Base-by-base conservation (phyloP, 2,113 vertebrate species). In the Bos indicus region DNA sequence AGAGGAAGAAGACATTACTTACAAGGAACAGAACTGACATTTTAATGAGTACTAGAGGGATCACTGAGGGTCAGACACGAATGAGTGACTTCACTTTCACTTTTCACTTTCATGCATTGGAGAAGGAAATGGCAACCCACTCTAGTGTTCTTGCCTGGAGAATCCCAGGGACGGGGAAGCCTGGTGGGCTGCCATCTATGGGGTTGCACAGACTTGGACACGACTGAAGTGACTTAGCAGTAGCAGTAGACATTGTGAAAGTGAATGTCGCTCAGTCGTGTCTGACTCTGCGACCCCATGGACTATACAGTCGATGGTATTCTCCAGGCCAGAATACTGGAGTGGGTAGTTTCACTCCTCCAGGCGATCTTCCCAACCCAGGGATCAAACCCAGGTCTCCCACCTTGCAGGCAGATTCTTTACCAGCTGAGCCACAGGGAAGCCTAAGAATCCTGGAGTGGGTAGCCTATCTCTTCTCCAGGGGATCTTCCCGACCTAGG, bases 231-330 rank as follows among this genome's bases (percentile, higher is more conserved):
- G 48, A 48, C 48, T 48, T 48, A 48, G 48, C 48, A 12, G 48
- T 48, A 48, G 48, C 48, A 48, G 48, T 12, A 48, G 15, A 28
- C 30, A 83, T 81, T 94, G 33, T 67, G 8, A 67, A n/a, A 67
- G 62, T n/a, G 16, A 67, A 67, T n/a, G 17, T 67, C 0, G 0
- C 64, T 67, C 17, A 36, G 8, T 67, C 0, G 4, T 67, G 64
- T 67, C 64, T 36, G 64, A 67, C 64, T 67, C 33, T 67, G 33
- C 1, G 4, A 36, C 64, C 64, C 33, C n/a, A 67, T 11, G 5
- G 8, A 67, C 33, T 67, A 10, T n/a, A 67, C 33, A n/a, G 64
- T 67, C 64, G 4, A 0, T n/a, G 64, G 33, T 36, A 67, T 67
- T n/a, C 64, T 10, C 64, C 64, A 36, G 64, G 64, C 64, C 64